Evolutionary conservation across 2,113 vertebrate species (phyloP).

Genomic region (Rattus rattus): DNA sequence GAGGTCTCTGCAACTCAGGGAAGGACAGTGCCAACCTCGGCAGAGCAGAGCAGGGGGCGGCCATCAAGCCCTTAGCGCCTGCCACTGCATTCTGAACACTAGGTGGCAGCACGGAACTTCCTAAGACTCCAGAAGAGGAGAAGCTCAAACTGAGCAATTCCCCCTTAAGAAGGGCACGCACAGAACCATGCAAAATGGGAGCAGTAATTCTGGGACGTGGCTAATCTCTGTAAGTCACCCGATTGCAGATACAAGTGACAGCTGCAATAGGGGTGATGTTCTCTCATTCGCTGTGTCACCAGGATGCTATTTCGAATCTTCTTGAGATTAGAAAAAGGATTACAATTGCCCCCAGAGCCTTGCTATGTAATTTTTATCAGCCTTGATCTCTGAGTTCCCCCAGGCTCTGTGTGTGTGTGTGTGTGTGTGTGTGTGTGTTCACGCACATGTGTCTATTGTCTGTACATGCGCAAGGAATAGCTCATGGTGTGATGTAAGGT

Average conservation of each 20-base stretch:
- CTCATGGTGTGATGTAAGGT: not conserved
- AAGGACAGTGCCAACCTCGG: not conserved
- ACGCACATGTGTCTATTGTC: too few relatives aligned
- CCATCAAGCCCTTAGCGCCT: not conserved
- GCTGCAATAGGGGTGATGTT: constrained; percentile 64
- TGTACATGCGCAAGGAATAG: not conserved
- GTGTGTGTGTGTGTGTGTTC: not conserved
- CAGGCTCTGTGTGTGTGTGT: not conserved
- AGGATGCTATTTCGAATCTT: constrained; percentile 72
- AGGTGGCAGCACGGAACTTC: constrained; percentile 65
- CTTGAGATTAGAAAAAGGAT: constrained; percentile 76
- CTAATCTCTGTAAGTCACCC: constrained; percentile 78
- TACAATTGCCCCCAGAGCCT: constrained; percentile 68
- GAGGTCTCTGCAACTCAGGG: not conserved
- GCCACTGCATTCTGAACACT: constrained; percentile 42
- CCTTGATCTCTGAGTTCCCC: constrained; percentile 56
- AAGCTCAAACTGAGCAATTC: constrained; percentile 51
- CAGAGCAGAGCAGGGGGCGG: accelerated
- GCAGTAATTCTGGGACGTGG: constrained; percentile 78
- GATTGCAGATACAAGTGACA: constrained; percentile 79
- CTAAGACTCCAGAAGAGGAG: constrained; percentile 27
- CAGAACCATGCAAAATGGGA: constrained; percentile 76
- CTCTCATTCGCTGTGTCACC: constrained; percentile 70
- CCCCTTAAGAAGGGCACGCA: constrained; percentile 71
- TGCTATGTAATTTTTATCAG: constrained; percentile 76